These are phyloP conservation scores for Characodon lateralis DNA, from an alignment of 2,797 vertebrate genomes.

Conservation along the genomic window DNA sequence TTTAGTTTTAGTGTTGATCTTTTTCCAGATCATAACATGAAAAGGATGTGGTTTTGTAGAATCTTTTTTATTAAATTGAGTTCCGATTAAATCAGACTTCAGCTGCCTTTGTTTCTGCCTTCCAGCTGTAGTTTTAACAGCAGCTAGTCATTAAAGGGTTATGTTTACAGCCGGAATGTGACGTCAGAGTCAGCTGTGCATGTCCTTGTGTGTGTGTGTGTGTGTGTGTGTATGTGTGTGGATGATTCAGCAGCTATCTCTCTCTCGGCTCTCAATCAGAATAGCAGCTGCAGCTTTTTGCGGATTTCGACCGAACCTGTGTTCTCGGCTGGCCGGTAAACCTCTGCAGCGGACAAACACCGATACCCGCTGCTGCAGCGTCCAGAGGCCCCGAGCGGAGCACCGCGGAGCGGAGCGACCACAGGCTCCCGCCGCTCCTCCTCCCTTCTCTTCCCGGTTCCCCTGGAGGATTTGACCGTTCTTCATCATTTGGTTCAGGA, in stretches of 20 bases:
- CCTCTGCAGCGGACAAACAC: constrained; percentile 8
- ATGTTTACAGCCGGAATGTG: constrained; percentile 50
- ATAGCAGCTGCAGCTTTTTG: neutral
- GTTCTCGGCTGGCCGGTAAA: fast-evolving
- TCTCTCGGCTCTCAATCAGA: neutral
- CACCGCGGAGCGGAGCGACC: constrained; percentile 2
- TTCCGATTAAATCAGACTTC: neutral
- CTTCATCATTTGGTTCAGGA: neutral
- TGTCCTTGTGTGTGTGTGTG: constrained; percentile 14
- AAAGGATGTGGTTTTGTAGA: neutral
- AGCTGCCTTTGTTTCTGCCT: neutral
- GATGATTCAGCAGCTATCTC: constrained; percentile 64
- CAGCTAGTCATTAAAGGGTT: constrained; percentile 45
- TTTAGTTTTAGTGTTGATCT: neutral
- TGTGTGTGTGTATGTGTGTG: constrained; percentile 15
- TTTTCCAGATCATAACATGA: neutral
- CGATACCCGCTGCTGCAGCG: constrained; percentile 22
- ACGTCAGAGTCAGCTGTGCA: constrained; percentile 65
- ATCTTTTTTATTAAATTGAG: neutral
- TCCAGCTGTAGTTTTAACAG: neutral
- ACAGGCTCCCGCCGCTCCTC: neutral
- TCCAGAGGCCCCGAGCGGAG: constrained; percentile 23
- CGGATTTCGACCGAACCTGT: neutral
- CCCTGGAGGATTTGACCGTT: neutral
- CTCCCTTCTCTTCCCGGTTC: neutral